phyloP scores from a whole-genome alignment of 2,113 vertebrate species.

The Galbula dea region DNA sequence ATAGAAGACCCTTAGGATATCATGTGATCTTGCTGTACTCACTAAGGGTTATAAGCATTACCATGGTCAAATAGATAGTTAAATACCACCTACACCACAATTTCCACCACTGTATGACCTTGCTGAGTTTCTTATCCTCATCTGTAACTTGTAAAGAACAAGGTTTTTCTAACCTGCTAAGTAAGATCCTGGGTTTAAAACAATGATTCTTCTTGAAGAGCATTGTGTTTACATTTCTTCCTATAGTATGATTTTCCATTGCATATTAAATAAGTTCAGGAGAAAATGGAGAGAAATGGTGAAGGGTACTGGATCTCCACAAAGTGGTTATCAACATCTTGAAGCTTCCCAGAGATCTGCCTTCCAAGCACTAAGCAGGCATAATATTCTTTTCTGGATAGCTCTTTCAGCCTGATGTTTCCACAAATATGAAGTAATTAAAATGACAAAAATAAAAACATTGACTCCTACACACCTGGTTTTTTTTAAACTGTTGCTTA shows the following conservation, averaged over 20 bases:
- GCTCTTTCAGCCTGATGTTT: not conserved
- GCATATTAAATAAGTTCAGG: not conserved
- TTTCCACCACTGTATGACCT: not conserved
- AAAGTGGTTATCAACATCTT: not conserved
- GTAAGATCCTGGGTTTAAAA: not conserved
- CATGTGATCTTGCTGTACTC: not conserved
- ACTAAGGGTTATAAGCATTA: not conserved
- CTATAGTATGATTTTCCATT: not conserved
- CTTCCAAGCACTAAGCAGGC: not conserved
- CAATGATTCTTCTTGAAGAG: not conserved
- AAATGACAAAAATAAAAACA: not conserved
- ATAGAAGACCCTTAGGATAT: not conserved
- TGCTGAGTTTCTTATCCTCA: not conserved
- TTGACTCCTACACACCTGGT: not conserved
- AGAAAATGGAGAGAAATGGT: not conserved
- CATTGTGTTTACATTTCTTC: not conserved
- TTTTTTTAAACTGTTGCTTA: constrained; percentile 1
- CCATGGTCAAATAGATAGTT: not conserved
- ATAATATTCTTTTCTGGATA: not conserved
- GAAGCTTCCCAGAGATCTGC: not conserved
- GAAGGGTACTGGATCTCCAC: not conserved
- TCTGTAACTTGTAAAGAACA: not conserved
- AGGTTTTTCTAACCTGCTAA: not conserved
- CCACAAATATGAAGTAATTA: not conserved
- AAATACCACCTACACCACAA: not conserved